phyloP scores from a whole-genome alignment of 1,140 invertebrate genomes.

The Coelopa frigida region DNA sequence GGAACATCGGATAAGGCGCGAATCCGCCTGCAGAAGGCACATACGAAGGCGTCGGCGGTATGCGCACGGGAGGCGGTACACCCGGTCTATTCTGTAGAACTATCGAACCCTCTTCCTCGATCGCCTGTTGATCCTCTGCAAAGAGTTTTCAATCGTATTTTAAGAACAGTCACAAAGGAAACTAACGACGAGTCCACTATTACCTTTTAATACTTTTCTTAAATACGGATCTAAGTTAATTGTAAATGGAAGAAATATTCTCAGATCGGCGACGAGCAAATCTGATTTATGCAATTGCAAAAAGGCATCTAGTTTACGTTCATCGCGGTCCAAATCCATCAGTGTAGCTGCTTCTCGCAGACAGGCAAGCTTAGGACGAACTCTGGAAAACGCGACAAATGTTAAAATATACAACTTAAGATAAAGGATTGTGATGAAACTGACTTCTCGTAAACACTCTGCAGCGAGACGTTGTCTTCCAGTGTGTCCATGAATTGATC shows the following conservation, averaged over 20 bases:
- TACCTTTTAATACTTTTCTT: constrained; percentile 91
- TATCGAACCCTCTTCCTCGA: constrained; percentile 53
- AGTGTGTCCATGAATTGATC: constrained; percentile 81
- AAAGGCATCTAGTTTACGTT: constrained; percentile 89
- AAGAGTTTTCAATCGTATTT: too few relatives aligned
- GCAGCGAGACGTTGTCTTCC: constrained; percentile 78
- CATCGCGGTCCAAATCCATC: constrained; percentile 86
- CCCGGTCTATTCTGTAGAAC: constrained; percentile 34
- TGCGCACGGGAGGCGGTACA: constrained; percentile 25
- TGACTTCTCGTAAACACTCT: constrained; percentile 88
- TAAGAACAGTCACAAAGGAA: too few relatives aligned
- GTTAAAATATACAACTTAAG: too few relatives aligned
- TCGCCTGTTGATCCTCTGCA: constrained; percentile 59
- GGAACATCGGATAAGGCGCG: constrained; percentile 38
- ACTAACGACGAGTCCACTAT: too few relatives aligned
- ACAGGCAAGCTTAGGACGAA: constrained; percentile 70
- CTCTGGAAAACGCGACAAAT: constrained; percentile 55
- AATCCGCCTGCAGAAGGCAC: constrained; percentile 35
- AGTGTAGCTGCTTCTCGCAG: constrained; percentile 83
- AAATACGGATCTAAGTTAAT: constrained; percentile 95
- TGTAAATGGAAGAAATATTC: constrained; percentile 92
- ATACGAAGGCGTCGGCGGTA: constrained; percentile 32
- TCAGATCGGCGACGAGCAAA: constrained; percentile 76
- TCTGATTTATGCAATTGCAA: constrained; percentile 77
- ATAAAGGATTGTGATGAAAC: constrained; percentile 32